phyloP scores from a whole-genome alignment of 2,113 vertebrate genomes.

The Globicephala melas region DNA sequence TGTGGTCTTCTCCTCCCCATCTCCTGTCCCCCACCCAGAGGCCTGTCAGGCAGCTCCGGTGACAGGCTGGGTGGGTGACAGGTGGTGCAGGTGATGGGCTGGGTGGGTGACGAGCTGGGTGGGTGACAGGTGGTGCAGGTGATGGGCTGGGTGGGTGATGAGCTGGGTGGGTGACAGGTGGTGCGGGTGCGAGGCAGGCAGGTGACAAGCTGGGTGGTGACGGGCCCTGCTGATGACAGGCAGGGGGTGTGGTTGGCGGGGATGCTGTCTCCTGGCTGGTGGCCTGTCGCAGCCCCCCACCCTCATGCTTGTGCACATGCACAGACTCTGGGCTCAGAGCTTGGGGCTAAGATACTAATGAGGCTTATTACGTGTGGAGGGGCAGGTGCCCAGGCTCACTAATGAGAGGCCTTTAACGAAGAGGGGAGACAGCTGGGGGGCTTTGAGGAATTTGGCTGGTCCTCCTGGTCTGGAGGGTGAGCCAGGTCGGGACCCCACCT shows the following conservation, averaged over 20 bases:
- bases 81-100: conserved; percentile 68
- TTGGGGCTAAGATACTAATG: conserved; percentile 76
- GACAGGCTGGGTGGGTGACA: conserved; percentile 49
- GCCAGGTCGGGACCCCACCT: not conserved
- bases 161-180: conserved; percentile 79
- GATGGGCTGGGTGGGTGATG: conserved; percentile 75
- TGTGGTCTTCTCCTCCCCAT: conserved; percentile 65
- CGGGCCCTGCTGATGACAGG: conserved; percentile 72
- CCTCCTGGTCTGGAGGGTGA: not conserved
- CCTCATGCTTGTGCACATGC: conserved; percentile 30
- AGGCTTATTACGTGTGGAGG: conserved; percentile 82
- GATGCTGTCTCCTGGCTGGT: conserved; percentile 74
- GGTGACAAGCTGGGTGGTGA: conserved; percentile 77
- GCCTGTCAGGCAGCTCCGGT: conserved; percentile 66
- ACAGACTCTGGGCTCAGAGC: conserved; percentile 69
- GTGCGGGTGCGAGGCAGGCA: conserved; percentile 74
- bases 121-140: conserved; percentile 78
- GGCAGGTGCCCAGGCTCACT: conserved; percentile 83
- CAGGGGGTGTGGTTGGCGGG: conserved; percentile 73
- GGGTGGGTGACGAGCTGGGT: conserved; percentile 66
- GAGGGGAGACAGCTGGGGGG: conserved; percentile 56
- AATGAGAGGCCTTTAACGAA: conserved; percentile 83
- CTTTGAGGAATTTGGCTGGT: conserved; percentile 50
- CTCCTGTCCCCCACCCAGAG: conserved; percentile 63
- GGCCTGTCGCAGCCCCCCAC: conserved; percentile 68